These are phyloP conservation scores for Apodemus sylvaticus DNA, from an alignment of 2,113 vertebrate species.

Conservation along the genomic window DNA sequence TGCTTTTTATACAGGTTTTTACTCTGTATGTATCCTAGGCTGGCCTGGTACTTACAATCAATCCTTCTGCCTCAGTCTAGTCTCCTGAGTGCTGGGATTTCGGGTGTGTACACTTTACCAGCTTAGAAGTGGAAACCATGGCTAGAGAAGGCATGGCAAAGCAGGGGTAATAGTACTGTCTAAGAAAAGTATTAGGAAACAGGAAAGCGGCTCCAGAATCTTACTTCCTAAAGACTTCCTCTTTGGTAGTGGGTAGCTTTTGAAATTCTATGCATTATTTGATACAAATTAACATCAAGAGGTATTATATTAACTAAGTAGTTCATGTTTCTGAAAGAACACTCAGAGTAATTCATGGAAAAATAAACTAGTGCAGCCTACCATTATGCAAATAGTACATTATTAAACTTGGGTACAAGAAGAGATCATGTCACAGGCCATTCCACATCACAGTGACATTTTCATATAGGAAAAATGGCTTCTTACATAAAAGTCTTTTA, in stretches of 20 bases:
- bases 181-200: neutral
- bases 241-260: slow-evolving; percentile 26
- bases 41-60: neutral
- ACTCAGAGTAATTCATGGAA: slow-evolving; percentile 7
- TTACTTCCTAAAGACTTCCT: slow-evolving; percentile 6
- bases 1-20: neutral
- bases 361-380: slow-evolving; percentile 30
- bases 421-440: neutral
- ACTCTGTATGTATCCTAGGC: neutral
- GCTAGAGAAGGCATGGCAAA: neutral
- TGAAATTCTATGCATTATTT: slow-evolving; percentile 45
- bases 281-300: slow-evolving; percentile 36
- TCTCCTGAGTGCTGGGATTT: neutral
- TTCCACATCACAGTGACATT: neutral
- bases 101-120: neutral
- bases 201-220: neutral
- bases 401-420: slow-evolving; percentile 35
- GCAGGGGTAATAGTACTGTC: neutral
- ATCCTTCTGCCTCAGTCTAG: neutral
- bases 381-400: slow-evolving; percentile 9
- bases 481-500: neutral
- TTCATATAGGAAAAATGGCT: neutral
- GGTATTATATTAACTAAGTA: neutral
- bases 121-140: neutral
- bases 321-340: slow-evolving; percentile 44